Percentiles rank a stretch among this genome's conserved stretches.
These are phyloP conservation scores for Sinotaia quadrata DNA, from an alignment of 2,888 invertebrate species.

Conservation along the genomic window DNA sequence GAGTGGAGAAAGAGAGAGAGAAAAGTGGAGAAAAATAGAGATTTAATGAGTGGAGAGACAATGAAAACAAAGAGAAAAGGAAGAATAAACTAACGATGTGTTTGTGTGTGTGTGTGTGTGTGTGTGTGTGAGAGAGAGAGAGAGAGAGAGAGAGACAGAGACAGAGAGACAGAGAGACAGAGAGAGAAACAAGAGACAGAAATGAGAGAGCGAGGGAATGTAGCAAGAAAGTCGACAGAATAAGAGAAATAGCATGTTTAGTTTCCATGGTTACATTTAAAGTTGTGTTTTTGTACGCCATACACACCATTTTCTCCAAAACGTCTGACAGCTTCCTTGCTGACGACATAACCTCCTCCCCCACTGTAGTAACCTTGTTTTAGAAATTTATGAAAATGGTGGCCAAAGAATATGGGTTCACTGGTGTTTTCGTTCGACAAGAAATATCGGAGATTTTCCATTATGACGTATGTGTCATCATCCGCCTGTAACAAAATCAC, in stretches of 20 bases:
- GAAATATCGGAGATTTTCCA: conserved; percentile 91
- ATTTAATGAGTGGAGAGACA: too few relatives aligned
- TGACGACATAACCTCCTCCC: conserved; percentile 88
- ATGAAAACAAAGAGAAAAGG: too few relatives aligned
- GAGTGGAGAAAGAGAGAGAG: too few relatives aligned
- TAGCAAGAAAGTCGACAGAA: background rate
- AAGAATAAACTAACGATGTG: too few relatives aligned
- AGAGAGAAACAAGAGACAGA: background rate
- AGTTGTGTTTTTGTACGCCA: background rate
- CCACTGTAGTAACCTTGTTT: conserved; percentile 74
- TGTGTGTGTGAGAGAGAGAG: too few relatives aligned
- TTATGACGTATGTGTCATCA: conserved; percentile 96
- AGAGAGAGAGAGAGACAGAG: background rate
- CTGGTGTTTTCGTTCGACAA: conserved; percentile 78
- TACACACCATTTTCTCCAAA: conserved; percentile 73
- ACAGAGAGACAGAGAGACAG: background rate
- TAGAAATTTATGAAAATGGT: conserved; percentile 64
- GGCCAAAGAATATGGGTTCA: conserved; percentile 87
- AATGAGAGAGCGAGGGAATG: background rate
- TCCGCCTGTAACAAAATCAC: conserved; percentile 97
- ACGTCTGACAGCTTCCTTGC: conserved; percentile 81
- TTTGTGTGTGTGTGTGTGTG: too few relatives aligned
- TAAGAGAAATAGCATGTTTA: too few relatives aligned
- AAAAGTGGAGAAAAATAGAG: too few relatives aligned
- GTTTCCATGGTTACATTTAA: too few relatives aligned